Percentiles rank a stretch among this genome's conserved stretches.
Conservation (phyloP, 2,888 invertebrate species). For the Temnothorax rugatulus region DNA sequence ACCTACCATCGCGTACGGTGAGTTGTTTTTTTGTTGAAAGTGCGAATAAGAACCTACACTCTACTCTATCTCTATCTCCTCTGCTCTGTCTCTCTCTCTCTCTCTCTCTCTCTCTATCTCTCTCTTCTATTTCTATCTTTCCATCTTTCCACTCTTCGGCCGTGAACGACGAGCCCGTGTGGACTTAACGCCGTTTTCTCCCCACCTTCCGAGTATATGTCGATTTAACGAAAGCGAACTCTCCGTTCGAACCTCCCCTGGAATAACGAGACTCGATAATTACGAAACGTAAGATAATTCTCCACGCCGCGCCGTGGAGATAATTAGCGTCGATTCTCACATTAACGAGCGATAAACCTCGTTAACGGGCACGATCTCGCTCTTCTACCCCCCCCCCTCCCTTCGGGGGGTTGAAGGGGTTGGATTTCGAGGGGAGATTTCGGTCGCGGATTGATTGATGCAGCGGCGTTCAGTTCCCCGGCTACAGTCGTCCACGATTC, state of each 20-base stretch:
- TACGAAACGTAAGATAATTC: conserved; percentile 39
- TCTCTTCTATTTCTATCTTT: conserved; percentile 7
- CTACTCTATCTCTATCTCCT: not conserved
- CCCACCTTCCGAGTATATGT: not conserved
- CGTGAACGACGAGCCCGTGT: conserved; percentile 41
- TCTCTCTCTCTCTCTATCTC: not conserved
- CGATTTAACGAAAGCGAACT: not conserved
- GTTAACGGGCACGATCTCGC: conserved; percentile 8
- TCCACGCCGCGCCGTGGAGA: not conserved
- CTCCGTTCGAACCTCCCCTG: not conserved
- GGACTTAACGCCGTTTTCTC: conserved; percentile 41
- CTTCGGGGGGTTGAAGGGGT: not conserved
- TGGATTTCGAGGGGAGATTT: conserved; percentile 19
- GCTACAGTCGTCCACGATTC: conserved; percentile 66
- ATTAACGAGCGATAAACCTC: conserved; percentile 43
- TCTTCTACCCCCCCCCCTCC: not conserved
- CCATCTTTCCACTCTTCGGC: conserved; percentile 12
- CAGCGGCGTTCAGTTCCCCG: conserved; percentile 33
- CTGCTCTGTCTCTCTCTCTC: conserved; percentile 4
- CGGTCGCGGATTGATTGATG: conserved; percentile 11
- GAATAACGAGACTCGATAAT: conserved; percentile 37
- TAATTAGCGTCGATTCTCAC: conserved; percentile 25
- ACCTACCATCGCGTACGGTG: conserved; percentile 85
- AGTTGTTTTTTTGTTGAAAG: conserved; percentile 81
- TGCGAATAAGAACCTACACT: conserved; percentile 61